These are phyloP conservation scores for Drosophila miranda DNA, from an alignment of 1,140 invertebrate genomes.

Conservation along the genomic window DNA sequence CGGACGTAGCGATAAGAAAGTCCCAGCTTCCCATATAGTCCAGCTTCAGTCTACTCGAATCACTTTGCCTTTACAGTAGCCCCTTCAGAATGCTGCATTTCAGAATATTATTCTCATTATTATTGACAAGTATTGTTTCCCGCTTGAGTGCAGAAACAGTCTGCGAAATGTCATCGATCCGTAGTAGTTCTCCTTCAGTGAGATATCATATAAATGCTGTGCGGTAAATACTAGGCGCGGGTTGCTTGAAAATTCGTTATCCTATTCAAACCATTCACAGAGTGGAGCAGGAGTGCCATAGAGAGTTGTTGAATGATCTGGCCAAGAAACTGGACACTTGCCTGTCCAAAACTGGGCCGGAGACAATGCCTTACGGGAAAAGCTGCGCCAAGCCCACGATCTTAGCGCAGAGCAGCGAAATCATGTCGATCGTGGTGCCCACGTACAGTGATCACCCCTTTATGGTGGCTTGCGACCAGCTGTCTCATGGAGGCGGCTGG, in stretches of 20 bases:
- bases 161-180: constrained; percentile 32
- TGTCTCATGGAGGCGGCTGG: constrained; percentile 43
- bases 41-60: neutral
- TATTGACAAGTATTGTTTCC: constrained; percentile 1
- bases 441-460: constrained; percentile 36
- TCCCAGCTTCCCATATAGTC: too few relatives aligned
- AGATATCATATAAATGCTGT: constrained; percentile 39
- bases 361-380: constrained; percentile 14
- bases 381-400: constrained; percentile 33
- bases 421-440: constrained; percentile 27
- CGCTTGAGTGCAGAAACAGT: constrained; percentile 9
- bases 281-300: constrained; percentile 34
- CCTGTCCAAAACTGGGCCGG: constrained; percentile 5
- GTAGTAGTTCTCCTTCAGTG: constrained; percentile 31
- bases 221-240: neutral
- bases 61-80: neutral
- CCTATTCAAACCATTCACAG: neutral
- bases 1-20: too few relatives aligned
- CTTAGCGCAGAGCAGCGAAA: constrained; percentile 27
- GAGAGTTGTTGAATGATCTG: constrained; percentile 21
- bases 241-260: neutral
- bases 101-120: neutral
- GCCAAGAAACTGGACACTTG: constrained; percentile 19
- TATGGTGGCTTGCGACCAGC: constrained; percentile 36
- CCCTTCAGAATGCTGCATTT: neutral